These are phyloP conservation scores for Dynastes grantii DNA, from an alignment of 2,888 invertebrate genomes.

Conservation along the genomic window DNA sequence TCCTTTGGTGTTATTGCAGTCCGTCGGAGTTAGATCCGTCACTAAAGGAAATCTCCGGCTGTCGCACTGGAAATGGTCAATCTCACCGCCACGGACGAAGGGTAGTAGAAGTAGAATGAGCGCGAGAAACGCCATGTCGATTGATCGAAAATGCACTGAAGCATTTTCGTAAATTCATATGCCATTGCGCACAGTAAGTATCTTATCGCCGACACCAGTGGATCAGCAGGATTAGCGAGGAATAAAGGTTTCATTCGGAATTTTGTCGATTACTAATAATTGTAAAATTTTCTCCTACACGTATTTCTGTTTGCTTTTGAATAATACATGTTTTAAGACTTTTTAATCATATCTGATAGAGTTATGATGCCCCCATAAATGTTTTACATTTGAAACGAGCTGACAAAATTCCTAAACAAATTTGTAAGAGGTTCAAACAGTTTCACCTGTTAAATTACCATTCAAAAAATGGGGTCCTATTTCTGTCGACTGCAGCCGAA, in stretches of 20 bases:
- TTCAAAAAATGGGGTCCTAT: no score
- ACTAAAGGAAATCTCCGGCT: not conserved
- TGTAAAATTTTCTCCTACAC: no score
- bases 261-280: not conserved
- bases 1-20: conserved; percentile 51
- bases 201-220: not conserved
- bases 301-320: no score
- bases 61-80: not conserved
- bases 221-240: not conserved
- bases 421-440: no score
- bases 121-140: not conserved
- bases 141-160: not conserved
- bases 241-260: not conserved
- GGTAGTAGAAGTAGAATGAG: not conserved
- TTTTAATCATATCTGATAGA: no score
- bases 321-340: no score
- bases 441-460: no score
- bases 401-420: no score
- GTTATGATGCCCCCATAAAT: no score
- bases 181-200: not conserved
- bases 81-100: not conserved
- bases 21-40: not conserved
- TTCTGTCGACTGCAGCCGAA: no score
- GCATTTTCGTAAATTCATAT: not conserved
- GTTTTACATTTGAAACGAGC: no score